Conservation (phyloP, 2,888 invertebrate genomes). For the Xylota sylvarum region DNA sequence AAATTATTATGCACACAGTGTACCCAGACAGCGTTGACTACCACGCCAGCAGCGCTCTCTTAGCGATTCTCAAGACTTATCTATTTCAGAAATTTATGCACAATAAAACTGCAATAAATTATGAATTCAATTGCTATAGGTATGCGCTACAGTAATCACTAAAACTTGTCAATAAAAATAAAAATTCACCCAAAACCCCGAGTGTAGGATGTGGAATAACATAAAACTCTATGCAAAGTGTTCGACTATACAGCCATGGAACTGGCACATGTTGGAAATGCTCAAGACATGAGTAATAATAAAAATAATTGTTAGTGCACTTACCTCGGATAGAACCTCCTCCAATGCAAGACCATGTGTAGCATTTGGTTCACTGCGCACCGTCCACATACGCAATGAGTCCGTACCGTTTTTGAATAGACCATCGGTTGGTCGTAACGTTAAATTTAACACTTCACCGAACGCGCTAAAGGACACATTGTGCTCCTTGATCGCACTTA, state of each 20-base stretch:
- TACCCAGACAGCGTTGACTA: not conserved
- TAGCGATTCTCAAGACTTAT: conserved; percentile 30
- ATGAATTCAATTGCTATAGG: conserved; percentile 58
- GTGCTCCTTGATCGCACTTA: conserved; percentile 84
- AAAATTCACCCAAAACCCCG: conserved; percentile 34
- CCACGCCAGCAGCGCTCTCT: not conserved
- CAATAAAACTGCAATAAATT: conserved; percentile 67
- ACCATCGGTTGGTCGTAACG: conserved; percentile 91
- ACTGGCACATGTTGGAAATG: conserved; percentile 14
- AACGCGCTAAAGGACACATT: conserved; percentile 92
- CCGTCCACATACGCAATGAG: conserved; percentile 91
- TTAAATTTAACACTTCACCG: conserved; percentile 90
- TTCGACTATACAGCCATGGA: not conserved
- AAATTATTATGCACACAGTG: conserved; percentile 58
- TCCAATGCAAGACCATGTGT: conserved; percentile 93
- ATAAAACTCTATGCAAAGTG: conserved; percentile 24
- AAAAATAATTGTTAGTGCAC: conserved; percentile 65
- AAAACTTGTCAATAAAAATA: conserved; percentile 57
- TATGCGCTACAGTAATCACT: conserved; percentile 15
- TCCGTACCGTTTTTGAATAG: conserved; percentile 89
- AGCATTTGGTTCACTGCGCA: conserved; percentile 90
- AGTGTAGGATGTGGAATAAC: conserved; percentile 56
- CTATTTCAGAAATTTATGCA: conserved; percentile 50
- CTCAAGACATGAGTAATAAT: conserved; percentile 27
- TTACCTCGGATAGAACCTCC: conserved; percentile 87